A percentile compares a stretch with the other conserved stretches of the same genome.
phyloP scores from a whole-genome alignment of 2,797 vertebrate genomes.

The Eulemur coronatus region DNA sequence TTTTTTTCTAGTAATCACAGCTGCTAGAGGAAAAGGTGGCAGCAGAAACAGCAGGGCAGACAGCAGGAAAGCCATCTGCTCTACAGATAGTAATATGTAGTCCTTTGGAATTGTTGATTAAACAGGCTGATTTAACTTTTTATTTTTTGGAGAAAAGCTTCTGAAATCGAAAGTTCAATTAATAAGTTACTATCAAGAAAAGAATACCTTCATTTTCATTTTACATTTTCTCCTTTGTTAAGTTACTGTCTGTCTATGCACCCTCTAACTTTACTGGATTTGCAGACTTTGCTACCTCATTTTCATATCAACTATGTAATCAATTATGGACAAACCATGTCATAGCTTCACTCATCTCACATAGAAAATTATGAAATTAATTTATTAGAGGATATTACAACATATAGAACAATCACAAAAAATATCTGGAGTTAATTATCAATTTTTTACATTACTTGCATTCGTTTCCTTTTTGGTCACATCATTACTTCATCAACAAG shows the following conservation, averaged over 20 bases:
- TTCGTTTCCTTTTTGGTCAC: background rate
- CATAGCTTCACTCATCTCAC: background rate
- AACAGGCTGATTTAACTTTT: slow-evolving; percentile 32
- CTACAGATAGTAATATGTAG: slow-evolving; percentile 32
- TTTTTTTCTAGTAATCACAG: slow-evolving; percentile 28
- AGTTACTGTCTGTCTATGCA: background rate
- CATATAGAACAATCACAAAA: background rate
- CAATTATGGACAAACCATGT: background rate
- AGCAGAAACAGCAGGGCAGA: slow-evolving; percentile 9
- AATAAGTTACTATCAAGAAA: background rate
- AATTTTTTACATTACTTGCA: background rate
- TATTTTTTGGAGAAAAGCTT: background rate
- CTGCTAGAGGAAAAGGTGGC: slow-evolving; percentile 29
- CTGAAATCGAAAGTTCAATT: background rate
- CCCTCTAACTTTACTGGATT: background rate
- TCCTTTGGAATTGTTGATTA: slow-evolving; percentile 50
- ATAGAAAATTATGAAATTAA: background rate
- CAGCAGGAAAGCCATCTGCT: slow-evolving; percentile 56
- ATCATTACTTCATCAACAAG: background rate
- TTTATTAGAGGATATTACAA: background rate
- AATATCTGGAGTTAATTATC: background rate
- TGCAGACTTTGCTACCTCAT: background rate
- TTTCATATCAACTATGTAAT: background rate
- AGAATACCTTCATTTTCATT: background rate
- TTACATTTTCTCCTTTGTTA: background rate